A percentile compares a stretch with the other conserved stretches of the same genome.
Conservation (phyloP, 2,113 vertebrate species). For the Microcebus jonahi region DNA sequence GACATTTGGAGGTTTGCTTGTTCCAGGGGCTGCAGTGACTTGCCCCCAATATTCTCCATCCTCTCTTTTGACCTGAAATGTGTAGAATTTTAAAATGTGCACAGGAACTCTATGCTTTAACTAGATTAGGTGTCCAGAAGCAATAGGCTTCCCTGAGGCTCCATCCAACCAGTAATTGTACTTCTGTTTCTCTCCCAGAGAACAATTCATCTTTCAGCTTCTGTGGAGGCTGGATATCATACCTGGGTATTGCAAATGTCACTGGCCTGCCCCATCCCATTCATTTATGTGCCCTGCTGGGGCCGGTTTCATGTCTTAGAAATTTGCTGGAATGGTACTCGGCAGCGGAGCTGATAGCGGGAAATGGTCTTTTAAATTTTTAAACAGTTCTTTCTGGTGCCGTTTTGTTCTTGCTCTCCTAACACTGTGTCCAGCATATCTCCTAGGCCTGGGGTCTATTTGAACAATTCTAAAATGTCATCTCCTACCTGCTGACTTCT, state of each 20-base stretch:
- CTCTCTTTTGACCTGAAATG: not conserved
- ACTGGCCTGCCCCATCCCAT: not conserved
- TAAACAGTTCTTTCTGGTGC: conserved; percentile 22
- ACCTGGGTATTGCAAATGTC: not conserved
- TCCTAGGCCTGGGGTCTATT: conserved; percentile 20
- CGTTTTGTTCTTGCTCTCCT: conserved; percentile 43
- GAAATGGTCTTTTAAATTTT: conserved; percentile 52
- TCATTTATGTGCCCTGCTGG: not conserved
- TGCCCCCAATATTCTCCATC: not conserved
- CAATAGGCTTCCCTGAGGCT: not conserved
- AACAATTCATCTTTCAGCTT: not conserved
- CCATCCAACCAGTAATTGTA: not conserved
- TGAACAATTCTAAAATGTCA: conserved; percentile 63
- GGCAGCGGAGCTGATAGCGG: not conserved
- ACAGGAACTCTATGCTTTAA: not conserved
- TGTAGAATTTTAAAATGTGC: not conserved
- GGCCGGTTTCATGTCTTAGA: not conserved
- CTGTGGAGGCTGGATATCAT: not conserved
- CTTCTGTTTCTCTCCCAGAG: conserved; percentile 13
- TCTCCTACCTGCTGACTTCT: conserved; percentile 44
- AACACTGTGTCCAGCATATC: not conserved
- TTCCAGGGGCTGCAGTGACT: not conserved
- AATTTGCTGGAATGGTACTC: not conserved
- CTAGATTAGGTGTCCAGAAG: not conserved
- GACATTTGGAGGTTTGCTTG: not conserved